Base-by-base conservation (phyloP, 2,113 vertebrate genomes). In the Orientallactaga bullata region DNA sequence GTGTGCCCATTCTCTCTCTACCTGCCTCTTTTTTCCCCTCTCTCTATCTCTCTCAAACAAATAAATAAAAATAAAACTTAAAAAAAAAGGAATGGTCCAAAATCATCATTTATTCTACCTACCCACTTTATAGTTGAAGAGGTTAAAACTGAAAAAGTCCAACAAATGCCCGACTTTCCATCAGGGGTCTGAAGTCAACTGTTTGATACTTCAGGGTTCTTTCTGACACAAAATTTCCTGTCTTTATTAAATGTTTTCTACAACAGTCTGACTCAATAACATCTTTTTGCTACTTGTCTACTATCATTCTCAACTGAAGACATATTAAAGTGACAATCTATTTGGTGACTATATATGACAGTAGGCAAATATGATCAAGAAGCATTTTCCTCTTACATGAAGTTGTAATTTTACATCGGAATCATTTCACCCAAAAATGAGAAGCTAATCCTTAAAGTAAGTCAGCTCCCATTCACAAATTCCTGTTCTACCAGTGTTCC, bases 61-160 rank as follows among this genome's bases (percentile, higher is more conserved):
- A 47, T 47, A 47, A 47, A 47, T 47, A 47, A 47, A 47, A 47
- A 47, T 47, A 47, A 47, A 47, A 47, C 8, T 47, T 6, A 47
- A 47, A 47, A 11, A 47, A 47, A 47, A 47, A 11, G 63, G 60
- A 90, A 51, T 58, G 23, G 60, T 10, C 35, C 47, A 24, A 60
- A 83, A 73, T 16, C 42, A 77, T 58, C n/a, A 69, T 55, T 78
- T 80, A 88, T 69, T 91, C 77, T 65, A 26, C 28, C 2, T 20
- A 82, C 51, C 88, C 28, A 80, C 90, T 79, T 94, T 73, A 72
- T 13, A 95, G 32, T 74, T 85, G 37, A 92, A 37, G 21, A 37
- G 37, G 30, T 18, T 74, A 71, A 92, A 80, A 61, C 15, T 92
- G 84, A 51, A 86, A 89, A 85, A 37, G 1, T 47, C 79, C 73